Evolutionary conservation across 2,888 invertebrate genomes (phyloP), one percentile per base, ranked within the genome.

Genomic region (Dyspetes luteomarginatus): DNA sequence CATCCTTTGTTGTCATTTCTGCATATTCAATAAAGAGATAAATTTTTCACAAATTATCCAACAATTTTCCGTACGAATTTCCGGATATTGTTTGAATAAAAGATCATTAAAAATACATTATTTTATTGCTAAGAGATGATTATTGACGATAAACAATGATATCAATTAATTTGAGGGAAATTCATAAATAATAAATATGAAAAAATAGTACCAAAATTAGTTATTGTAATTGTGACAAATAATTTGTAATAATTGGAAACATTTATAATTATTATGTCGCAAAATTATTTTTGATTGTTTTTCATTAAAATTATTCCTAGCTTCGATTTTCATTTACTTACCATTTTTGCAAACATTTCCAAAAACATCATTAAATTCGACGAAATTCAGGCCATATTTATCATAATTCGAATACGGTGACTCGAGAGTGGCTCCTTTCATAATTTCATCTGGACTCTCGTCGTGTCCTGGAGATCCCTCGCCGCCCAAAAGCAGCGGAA

Each of bases 361-460:
- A 45, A 85, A 85, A 62, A 82, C 83, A 55, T 77, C 78, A 15
- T 62, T 78, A 2, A 83, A 71, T 19, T 84, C 82, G 15, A 68
- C 50, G 26, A 84, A 84, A 64, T 84, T 83, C 9, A 86, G 71
- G 26, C 82, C 85, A 26, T 85, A 82, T 43, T 86, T 84, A 0
- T 87, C 87, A 12, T 85, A 79, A 69, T 79, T 84, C 4, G 82
- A 58, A 17, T 81, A 77, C 15, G 68, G 68, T 0, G 83, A 68
- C 45, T 86, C 83, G 56, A 86, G 76, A 1, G 85, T 71, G 0
- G 85, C 86, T 45, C 81, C 84, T 78, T 85, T 87, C 74, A 88
- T 88, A 58, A 88, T 88, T 64, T 89, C 88, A 58, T 87, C 86
- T 0, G 88, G 85, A 68, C 85, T 88, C 69, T 88, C 87, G 48